Base-by-base conservation (phyloP, 30 jellyfish, hydroid and myxozoan genomes). In the Catostylus mosaicus region DNA sequence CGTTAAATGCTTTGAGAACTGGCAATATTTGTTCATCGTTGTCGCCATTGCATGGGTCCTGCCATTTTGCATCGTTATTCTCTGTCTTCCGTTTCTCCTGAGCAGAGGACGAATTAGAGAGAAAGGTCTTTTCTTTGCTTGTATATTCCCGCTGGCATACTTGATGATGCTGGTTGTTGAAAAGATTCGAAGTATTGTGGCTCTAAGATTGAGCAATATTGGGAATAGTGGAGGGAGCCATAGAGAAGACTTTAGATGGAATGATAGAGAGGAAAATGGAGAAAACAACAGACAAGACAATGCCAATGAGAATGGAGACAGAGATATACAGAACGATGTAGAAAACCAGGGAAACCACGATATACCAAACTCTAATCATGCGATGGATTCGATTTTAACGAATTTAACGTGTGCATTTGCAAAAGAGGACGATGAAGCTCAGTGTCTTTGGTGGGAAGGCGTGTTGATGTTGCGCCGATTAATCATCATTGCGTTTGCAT, bases 21-120 rank as follows among this genome's bases (percentile, higher is more conserved):
- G 94, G 94, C 94, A 84, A 70, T 29, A 70, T 81, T 10, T 50
- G 35, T n/a, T 62, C 26, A 59, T 69, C 2, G 30, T 59, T 5
- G 60, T 73, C 26, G 50, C 82, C 10, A 37, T 72, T 20, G 23
- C 43, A 3, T 84, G 94, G 94, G 64, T 73, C 48, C 48, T 74
- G 0, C 94, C 94, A 20, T 72, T 84, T 33, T 79, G 79, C 54
- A 16, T 79, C 0, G 29, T 43, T 1, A 32, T 79, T 9, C 43
- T 50, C 81, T 18, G 3, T 19, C 60, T 67, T 11, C 67, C 82
- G n/a, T 30, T 20, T 29, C 68, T 33, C 30, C 59, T 78, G 59
- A 20, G 8, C n/a, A 34, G 30, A 22, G 34, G 50, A 19, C 74
- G 59, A 18, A 29, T 48, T 1, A 47, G 54, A 50, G 31, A 26